phyloP scores from a whole-genome alignment of 1,140 invertebrate genomes.

The Caenorhabditis latens region DNA sequence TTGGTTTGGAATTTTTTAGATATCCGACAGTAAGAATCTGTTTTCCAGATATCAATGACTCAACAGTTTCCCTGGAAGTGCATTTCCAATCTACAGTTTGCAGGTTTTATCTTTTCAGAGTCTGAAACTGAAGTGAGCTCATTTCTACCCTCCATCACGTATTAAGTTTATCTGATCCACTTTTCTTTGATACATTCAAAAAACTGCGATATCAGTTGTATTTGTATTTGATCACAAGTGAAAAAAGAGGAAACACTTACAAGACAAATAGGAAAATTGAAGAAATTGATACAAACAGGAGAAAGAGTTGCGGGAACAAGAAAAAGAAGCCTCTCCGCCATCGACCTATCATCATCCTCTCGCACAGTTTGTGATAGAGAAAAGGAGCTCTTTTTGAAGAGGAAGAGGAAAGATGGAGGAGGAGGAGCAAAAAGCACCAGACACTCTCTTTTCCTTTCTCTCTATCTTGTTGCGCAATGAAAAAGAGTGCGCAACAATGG shows the following conservation, averaged over 20 bases:
- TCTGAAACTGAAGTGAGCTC: too few relatives aligned
- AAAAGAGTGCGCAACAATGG: constrained; percentile 38
- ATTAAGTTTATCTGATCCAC: background rate
- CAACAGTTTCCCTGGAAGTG: too few relatives aligned
- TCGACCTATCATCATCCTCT: constrained; percentile 42
- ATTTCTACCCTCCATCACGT: background rate
- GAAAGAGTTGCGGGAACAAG: background rate
- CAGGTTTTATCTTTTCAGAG: too few relatives aligned
- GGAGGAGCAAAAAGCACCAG: constrained; percentile 30
- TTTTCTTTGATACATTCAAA: constrained; percentile 1
- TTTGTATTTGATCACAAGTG: constrained; percentile 30
- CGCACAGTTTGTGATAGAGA: constrained; percentile 45
- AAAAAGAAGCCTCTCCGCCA: constrained; percentile 23
- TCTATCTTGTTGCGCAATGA: constrained; percentile 24
- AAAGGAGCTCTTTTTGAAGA: background rate
- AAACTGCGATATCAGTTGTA: background rate
- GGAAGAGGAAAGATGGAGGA: background rate
- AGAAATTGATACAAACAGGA: constrained; percentile 46
- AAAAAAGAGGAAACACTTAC: constrained; percentile 23
- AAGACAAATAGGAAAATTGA: constrained; percentile 43
- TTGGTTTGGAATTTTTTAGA: too few relatives aligned
- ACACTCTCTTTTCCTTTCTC: background rate
- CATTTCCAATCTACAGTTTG: too few relatives aligned
- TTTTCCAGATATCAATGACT: too few relatives aligned
- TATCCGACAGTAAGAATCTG: too few relatives aligned